Evolutionary conservation across 2,888 invertebrate genomes (phyloP), one percentile per base, ranked within the genome.

Genomic region (Idaea biselata): DNA sequence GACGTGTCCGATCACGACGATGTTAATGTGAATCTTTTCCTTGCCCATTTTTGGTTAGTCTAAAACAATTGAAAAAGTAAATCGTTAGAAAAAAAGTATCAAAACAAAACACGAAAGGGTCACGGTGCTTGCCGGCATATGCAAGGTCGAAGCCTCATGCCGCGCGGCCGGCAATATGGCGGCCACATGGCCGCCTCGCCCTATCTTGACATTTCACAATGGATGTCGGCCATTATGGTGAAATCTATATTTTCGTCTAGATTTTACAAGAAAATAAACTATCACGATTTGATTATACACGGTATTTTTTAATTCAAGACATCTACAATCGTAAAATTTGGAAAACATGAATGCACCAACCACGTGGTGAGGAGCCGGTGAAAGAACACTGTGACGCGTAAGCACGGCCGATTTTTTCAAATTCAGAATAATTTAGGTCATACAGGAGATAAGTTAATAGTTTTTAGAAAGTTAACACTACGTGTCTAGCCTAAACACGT

Each of bases 1-100:
- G 95, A 99, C 99, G 95, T 99, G 99, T 94, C 99, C 99, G 91
- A 99, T 99, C 91, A 99, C 99, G 93, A 99, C 99, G 90, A 99
- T 99, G 96, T 99, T 99, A 93, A 99, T 99, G 93, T 99, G 99
- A 94, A 95, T 94, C 96, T 99, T 99, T 94, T 99, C 99, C 94
- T 99, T 98, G 85, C 97, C 97, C 98, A 99, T 99, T 89, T 95
- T 97, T 93, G 89, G 91, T 88, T 88, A 87, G 87, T 92, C 93
- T 93, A 84, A 71, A 91, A 93, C 84, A 83, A 86, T 77, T 78
- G 62, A 79, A 80, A 83, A 73, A 67, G 68, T 64, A 62, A 62
- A 63, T 59, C 25, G 67, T 73, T 72, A 70, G 69, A 63, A 68
- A 65, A 65, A 62, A 61, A 72, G n/a, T 61, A 72, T 73, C 65